Base-by-base conservation (phyloP, 2,797 vertebrate species). In the Parauchenoglanis ngamensis region DNA sequence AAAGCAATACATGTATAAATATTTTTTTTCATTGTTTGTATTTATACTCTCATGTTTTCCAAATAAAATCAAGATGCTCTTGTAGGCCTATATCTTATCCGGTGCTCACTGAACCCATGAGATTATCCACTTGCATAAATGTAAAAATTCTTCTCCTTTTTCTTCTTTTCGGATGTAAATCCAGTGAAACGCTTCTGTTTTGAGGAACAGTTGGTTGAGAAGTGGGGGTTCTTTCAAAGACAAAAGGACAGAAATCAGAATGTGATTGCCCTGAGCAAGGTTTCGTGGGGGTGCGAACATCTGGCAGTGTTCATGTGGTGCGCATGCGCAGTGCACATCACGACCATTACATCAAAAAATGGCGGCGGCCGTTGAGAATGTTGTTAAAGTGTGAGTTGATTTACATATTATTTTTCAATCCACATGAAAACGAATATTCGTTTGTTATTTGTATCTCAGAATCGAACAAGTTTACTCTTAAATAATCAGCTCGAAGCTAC, bases 381-480 rank as follows among this genome's bases (percentile, higher is more conserved):
- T 96, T 95, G 96, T 96, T 88, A 96, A 96, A 96, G 95, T 96
- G 96, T 96, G 95, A 96, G 96, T 96, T 95, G 94, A 86, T 88
- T 85, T 87, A 68, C 91, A 88, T 90, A 91, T 93, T 49, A 59
- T 57, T 63, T 57, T 15, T 15, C 0, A 3, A 56, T 1, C 23
- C 5, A 54, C 79, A 81, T 87, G 72, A 89, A 25, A 85, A 87
- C 31, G 54, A 63, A 25, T 52, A 15, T 17, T 11, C 0, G 1
- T 25, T 31, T 15, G 25, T 2, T 65, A 2, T 23, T 31, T 28
- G 23, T 6, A 15, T 17, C 2, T 28, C 4, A 25, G 19, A 23
- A 25, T 10, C 1, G 0, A 44, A 3, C 10, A 7, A 25, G 44
- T 56, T 56, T 82, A 35, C 25, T 56, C 65, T 19, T 52, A 23